Conservation (phyloP, 2,797 vertebrate species). For the Geotrypetes seraphini region DNA sequence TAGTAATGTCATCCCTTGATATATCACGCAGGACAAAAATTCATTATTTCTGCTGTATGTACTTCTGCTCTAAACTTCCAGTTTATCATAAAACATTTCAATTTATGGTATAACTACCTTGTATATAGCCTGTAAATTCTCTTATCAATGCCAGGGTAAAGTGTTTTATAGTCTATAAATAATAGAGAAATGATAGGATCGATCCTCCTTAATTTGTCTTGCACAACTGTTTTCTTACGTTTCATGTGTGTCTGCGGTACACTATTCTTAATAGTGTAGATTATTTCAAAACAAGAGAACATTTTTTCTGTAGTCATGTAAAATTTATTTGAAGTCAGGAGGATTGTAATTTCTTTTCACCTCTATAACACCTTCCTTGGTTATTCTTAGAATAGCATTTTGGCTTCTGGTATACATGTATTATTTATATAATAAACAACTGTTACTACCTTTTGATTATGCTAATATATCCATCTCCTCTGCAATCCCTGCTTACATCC, state of each 20-base stretch:
- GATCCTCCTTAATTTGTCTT: constrained; percentile 49
- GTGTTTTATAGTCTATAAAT: constrained; percentile 63
- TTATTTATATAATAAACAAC: no score
- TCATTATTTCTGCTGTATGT: constrained; percentile 57
- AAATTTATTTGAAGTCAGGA: no score
- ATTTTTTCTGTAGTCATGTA: constrained; percentile 9
- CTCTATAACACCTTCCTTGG: no score
- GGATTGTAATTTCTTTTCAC: no score
- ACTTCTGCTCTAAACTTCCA: constrained; percentile 58
- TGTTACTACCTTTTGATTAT: no score
- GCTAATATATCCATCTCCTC: no score
- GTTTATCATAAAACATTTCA: constrained; percentile 71
- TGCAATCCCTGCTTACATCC: no score
- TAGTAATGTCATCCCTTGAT: constrained; percentile 41
- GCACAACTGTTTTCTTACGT: constrained; percentile 41
- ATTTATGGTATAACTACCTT: constrained; percentile 68
- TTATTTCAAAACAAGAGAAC: constrained; percentile 22
- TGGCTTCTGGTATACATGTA: no score
- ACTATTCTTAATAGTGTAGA: constrained; percentile 51
- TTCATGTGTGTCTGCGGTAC: constrained; percentile 43
- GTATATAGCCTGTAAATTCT: constrained; percentile 63
- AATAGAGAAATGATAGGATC: constrained; percentile 54
- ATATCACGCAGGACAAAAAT: constrained; percentile 45
- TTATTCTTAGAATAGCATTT: no score
- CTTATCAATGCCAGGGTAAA: constrained; percentile 64